Conservation (phyloP, 2,113 vertebrate species). For the Notarius lentiginosus region DNA sequence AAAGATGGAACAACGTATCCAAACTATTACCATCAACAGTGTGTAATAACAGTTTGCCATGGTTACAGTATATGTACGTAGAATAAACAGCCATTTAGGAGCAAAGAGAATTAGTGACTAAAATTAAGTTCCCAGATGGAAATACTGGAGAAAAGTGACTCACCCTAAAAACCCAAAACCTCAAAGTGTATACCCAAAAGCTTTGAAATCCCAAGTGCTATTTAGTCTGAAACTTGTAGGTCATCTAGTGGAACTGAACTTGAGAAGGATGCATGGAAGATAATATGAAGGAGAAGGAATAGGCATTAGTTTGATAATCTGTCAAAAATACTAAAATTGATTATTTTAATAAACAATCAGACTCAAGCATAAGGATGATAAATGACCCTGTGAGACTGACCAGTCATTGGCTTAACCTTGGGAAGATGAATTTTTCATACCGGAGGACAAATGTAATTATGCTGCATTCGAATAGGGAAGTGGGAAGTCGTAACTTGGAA, state of each 20-base stretch:
- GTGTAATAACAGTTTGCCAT: background rate
- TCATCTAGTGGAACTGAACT: background rate
- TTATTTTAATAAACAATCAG: background rate
- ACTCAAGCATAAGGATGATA: constrained; percentile 17
- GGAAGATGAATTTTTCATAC: constrained; percentile 8
- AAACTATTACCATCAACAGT: background rate
- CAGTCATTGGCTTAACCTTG: background rate
- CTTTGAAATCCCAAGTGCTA: background rate
- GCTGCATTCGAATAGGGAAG: background rate
- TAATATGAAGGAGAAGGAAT: background rate
- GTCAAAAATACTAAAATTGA: background rate
- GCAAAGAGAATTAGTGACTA: background rate
- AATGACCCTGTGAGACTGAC: background rate
- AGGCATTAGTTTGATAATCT: background rate
- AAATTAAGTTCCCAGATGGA: constrained; percentile 13
- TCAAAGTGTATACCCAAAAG: constrained; percentile 20
- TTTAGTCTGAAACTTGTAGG: background rate
- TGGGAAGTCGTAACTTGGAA: background rate
- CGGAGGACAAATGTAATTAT: background rate
- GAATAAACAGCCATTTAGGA: constrained; percentile 16
- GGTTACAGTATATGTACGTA: background rate
- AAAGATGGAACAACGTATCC: background rate
- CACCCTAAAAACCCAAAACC: constrained; percentile 13
- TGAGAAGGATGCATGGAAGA: background rate
- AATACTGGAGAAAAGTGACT: constrained; percentile 5